phyloP scores from a whole-genome alignment of 2,888 invertebrate species.

The Xylota segnis region DNA sequence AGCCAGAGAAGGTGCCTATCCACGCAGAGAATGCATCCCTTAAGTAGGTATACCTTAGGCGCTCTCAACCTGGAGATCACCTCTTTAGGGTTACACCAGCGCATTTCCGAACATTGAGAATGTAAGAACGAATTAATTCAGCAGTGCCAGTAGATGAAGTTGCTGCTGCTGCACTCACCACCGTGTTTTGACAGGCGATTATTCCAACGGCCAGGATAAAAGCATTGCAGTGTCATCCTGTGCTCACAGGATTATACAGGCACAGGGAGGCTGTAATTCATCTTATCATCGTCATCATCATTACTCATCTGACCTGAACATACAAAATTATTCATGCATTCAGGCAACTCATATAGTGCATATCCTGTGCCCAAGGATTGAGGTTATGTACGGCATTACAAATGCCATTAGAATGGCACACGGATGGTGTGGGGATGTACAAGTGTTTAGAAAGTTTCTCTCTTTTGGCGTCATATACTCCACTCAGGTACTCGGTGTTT shows the following conservation, averaged over 20 bases:
- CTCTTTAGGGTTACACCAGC: slow-evolving; percentile 5
- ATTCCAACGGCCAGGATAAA: slow-evolving; percentile 14
- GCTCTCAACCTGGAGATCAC: slow-evolving; percentile 8
- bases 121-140: slow-evolving; percentile 51
- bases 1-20: background rate
- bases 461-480: slow-evolving; percentile 4
- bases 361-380: slow-evolving; percentile 60
- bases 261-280: slow-evolving; percentile 51
- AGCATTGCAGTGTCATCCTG: background rate
- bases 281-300: slow-evolving; percentile 66
- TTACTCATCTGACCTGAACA: slow-evolving; percentile 67
- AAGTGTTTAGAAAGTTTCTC: slow-evolving; percentile 50
- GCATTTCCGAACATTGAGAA: background rate
- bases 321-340: slow-evolving; percentile 72
- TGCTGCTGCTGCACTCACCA: background rate
- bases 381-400: slow-evolving; percentile 69
- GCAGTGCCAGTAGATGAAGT: slow-evolving; percentile 37
- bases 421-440: slow-evolving; percentile 21
- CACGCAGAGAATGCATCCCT: slow-evolving; percentile 25
- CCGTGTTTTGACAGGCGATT: slow-evolving; percentile 31
- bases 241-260: background rate
- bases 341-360: slow-evolving; percentile 51
- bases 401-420: slow-evolving; percentile 50
- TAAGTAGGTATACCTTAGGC: slow-evolving; percentile 2
- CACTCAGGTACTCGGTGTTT: slow-evolving; percentile 12